Evolutionary conservation across 2,113 vertebrate genomes (phyloP), one percentile per base, ranked within the genome.

Genomic region (Chaenogobius annularis): DNA sequence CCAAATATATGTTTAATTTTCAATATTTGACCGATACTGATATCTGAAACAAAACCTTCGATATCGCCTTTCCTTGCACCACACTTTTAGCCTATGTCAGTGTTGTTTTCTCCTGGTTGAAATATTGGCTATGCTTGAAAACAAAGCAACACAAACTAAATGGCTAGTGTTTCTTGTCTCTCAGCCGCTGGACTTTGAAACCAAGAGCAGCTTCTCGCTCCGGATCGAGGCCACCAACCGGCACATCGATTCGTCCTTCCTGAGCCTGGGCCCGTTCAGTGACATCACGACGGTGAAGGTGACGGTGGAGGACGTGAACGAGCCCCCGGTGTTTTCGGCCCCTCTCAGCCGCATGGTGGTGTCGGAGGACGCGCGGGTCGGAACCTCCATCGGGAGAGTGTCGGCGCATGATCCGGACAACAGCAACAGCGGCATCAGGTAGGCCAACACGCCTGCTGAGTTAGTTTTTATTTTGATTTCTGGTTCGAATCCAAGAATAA

Each of bases 151-250:
- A 6, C 37, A 6, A 7, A 40, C 37, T 40, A 40, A 40, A 40
- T 9, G 8, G 1, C 37, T 40, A 7, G 6, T 10, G 0, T n/a
- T 11, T 63, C 59, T 20, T 70, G n/a, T 50, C 22, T 17, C 50
- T 35, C 31, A 99, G 97, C 95, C 95, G 66, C 87, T 99, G 40
- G 96, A 99, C 90, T 99, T 95, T 67, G 97, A 99, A 92, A 93
- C 94, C 26, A 98, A 96, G 80, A 94, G 92, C 71, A 95, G 93
- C 87, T 98, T 96, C 26, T 94, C 94, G 0, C 83, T 98, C 67
- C 92, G 94, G 82, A 94, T 98, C 80, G 97, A 99, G 89, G 97
- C 95, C 66, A 95, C 96, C 5, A 99, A 99, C 87, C 93, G 94
- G 80, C 93, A 97, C 7, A 92, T 96, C 0, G 96, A 99, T 90